Percentiles rank a stretch among this genome's conserved stretches.
Evolutionary conservation across 1,140 invertebrate genomes (phyloP).

Genomic region (Lepidotrigona ventralis): DNA sequence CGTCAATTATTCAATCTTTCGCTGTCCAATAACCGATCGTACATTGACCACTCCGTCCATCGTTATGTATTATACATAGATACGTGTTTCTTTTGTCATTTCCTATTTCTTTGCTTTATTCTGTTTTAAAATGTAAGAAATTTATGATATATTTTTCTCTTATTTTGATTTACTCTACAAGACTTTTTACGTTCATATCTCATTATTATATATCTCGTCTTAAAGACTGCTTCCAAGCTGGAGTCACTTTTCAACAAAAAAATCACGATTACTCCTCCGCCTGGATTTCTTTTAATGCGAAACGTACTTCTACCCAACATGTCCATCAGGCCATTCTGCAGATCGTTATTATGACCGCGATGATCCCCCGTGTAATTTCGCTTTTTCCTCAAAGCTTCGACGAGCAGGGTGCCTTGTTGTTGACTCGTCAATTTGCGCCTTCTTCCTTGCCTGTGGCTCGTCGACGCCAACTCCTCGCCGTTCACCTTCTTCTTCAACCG

Average conservation of each 20-base stretch:
- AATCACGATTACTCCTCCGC: not conserved
- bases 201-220: not conserved
- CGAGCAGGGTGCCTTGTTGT: slow-evolving; percentile 86
- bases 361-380: slow-evolving; percentile 77
- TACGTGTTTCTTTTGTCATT: not conserved
- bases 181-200: not conserved
- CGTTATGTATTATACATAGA: not conserved
- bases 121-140: too few species aligned
- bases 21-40: not conserved
- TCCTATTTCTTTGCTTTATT: not conserved
- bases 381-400: slow-evolving; percentile 86
- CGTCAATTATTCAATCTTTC: not conserved
- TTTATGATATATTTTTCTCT: too few species aligned
- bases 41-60: not conserved
- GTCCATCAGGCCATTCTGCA: slow-evolving; percentile 88
- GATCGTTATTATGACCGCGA: slow-evolving; percentile 76
- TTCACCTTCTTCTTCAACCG: slow-evolving; percentile 65
- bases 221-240: not conserved
- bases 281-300: not conserved
- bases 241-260: not conserved
- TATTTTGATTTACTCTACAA: not conserved
- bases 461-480: slow-evolving; percentile 60
- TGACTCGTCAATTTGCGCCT: slow-evolving; percentile 83
- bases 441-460: slow-evolving; percentile 71
- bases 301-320: slow-evolving; percentile 90